Base-by-base conservation (phyloP, 2,888 invertebrate species). In the Cheilosia urbana region DNA sequence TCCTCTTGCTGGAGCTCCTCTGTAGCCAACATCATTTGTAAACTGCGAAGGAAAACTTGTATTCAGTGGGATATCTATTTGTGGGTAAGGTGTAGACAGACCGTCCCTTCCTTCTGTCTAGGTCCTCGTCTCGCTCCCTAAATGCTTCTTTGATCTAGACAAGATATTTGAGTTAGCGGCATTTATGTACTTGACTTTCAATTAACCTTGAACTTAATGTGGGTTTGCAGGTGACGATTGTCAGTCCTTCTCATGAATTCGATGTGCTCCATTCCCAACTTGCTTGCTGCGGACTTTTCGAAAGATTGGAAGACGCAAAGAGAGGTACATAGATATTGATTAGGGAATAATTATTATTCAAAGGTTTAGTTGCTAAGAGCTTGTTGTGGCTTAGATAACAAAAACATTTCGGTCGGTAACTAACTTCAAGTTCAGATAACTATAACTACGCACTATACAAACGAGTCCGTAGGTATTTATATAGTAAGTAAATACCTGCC, bases 1-100 rank as follows among this genome's bases (percentile, higher is more conserved):
- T 84, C 75, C 47, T 84, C 60, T n/a, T 80, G 84, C 11, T 84
- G 71, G 2, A 84, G 65, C 30, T 79, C 71, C 21, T 84, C 84
- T 1, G 30, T 21, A 0, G 57, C 40, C 5, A 84, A 40, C 75
- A 76, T 37, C 9, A 9, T 34, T 47, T 49, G 63, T 9, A 84
- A 71, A 13, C 84, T 84, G 11, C n/a, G 11, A 7, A 2, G 11
- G 40, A 21, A 27, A 2, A 3, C 5, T 13, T 0, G 0, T 7
- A 37, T 1, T 2, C n/a, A 21, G 13, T 45, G n/a, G 11, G 13
- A 37, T 37, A 37, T 37, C 2, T 30, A 30, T 9, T 9, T 37
- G 0, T 47, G 9, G 2, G 6, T 1, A 21, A 13, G n/a, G 30
- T 24, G 5, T 30, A 47, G 13, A 55, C 63, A 13, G 17, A 83